These are phyloP conservation scores for Protaetia brevitarsis DNA, from an alignment of 1,140 invertebrate genomes.

Conservation along the genomic window DNA sequence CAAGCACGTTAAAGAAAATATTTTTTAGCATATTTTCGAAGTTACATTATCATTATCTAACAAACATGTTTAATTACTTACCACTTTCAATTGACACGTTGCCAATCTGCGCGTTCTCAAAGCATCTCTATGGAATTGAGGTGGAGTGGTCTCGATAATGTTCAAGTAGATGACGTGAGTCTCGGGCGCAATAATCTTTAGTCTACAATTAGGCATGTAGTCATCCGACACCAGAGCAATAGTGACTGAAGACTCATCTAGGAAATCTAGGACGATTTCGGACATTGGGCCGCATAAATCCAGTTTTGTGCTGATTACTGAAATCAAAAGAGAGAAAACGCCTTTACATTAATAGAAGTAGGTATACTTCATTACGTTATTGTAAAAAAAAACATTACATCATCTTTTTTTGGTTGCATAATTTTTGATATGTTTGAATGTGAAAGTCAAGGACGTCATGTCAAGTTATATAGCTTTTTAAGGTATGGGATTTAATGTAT, in stretches of 20 bases:
- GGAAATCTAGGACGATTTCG: not conserved
- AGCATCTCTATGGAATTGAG: not conserved
- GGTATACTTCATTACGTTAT: too few species aligned
- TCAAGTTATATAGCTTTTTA: too few species aligned
- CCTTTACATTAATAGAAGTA: too few species aligned
- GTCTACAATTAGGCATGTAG: not conserved
- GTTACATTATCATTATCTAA: too few species aligned
- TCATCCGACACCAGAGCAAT: not conserved
- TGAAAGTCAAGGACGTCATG: too few species aligned
- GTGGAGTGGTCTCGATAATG: not conserved
- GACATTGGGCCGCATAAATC: not conserved
- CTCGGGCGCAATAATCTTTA: not conserved
- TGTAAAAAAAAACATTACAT: too few species aligned
- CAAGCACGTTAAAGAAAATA: too few species aligned
- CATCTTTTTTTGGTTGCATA: too few species aligned
- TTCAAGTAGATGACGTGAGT: slow-evolving; percentile 4
- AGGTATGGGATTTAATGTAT: too few species aligned
- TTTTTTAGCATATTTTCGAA: too few species aligned
- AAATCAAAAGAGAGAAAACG: not conserved
- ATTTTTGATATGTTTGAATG: too few species aligned
- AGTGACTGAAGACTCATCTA: not conserved
- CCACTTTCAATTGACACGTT: not conserved
- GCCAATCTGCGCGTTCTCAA: not conserved
- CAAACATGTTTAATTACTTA: too few species aligned
- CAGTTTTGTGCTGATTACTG: not conserved